Percentiles rank a stretch among this genome's conserved stretches.
These are phyloP conservation scores for Atherinosoma microstoma DNA, from an alignment of 2,797 vertebrate genomes.

Conservation along the genomic window DNA sequence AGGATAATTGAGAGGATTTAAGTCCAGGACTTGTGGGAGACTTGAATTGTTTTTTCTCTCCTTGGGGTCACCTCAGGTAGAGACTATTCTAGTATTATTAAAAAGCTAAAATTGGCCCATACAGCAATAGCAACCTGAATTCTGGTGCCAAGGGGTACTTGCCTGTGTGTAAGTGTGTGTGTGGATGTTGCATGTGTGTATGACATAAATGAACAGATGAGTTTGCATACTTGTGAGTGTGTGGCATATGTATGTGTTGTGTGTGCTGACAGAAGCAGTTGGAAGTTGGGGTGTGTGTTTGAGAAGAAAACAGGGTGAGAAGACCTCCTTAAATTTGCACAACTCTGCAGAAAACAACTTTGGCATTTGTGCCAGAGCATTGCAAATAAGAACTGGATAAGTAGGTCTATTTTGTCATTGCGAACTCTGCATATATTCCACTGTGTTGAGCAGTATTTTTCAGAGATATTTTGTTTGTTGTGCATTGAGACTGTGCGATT, in stretches of 20 bases:
- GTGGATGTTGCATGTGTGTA: slow-evolving; percentile 9
- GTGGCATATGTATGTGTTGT: slow-evolving; percentile 10
- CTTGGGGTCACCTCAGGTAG: slow-evolving; percentile 76
- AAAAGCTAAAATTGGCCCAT: slow-evolving; percentile 77
- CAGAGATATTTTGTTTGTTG: slow-evolving; percentile 50
- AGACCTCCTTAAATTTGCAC: slow-evolving; percentile 75
- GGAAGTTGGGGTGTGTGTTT: slow-evolving; percentile 63
- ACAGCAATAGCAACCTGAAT: slow-evolving; percentile 69
- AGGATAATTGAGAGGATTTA: slow-evolving; percentile 74
- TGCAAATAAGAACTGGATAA: slow-evolving; percentile 74
- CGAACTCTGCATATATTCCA: slow-evolving; percentile 70
- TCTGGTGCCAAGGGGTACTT: slow-evolving; percentile 65
- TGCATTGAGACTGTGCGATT: slow-evolving; percentile 33
- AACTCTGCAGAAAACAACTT: slow-evolving; percentile 74
- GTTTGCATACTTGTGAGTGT: slow-evolving; percentile 39
- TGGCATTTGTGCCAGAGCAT: slow-evolving; percentile 72
- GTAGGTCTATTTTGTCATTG: slow-evolving; percentile 75
- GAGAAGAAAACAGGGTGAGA: slow-evolving; percentile 64
- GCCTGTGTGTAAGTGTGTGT: slow-evolving; percentile 31
- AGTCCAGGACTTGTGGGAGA: slow-evolving; percentile 68
- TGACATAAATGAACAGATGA: slow-evolving; percentile 41
- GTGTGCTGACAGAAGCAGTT: slow-evolving; percentile 69
- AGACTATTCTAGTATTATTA: slow-evolving; percentile 78
- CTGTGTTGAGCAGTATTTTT: slow-evolving; percentile 54
- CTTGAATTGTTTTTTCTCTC: slow-evolving; percentile 75